Conservation (phyloP, 1,140 invertebrate species). For the Anoplophora glabripennis region DNA sequence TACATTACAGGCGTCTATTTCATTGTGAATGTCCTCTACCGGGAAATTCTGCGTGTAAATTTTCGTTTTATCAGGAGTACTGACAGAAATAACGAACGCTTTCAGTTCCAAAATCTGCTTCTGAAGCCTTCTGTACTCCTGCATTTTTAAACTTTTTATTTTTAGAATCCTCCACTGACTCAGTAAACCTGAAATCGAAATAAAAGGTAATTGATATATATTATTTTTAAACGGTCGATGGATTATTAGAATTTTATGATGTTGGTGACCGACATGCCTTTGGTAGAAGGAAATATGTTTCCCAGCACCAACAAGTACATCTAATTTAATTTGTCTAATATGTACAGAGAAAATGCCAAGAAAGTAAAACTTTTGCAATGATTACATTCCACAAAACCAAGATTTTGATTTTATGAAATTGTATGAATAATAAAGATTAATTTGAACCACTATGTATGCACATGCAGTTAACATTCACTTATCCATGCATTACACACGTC, state of each 20-base stretch:
- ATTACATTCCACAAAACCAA: no score
- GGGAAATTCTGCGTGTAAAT: slow-evolving; percentile 24
- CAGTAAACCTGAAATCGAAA: slow-evolving; percentile 41
- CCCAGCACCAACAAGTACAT: neutral
- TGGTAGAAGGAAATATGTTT: neutral
- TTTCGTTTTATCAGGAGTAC: slow-evolving; percentile 23
- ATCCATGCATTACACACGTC: no score
- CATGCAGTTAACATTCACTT: no score
- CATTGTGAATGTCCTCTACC: slow-evolving; percentile 36
- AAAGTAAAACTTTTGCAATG: no score
- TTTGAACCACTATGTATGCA: no score
- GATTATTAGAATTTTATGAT: neutral
- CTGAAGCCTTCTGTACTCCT: slow-evolving; percentile 42
- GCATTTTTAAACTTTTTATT: slow-evolving; percentile 38
- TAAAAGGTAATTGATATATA: slow-evolving; percentile 12
- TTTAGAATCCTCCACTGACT: slow-evolving; percentile 43
- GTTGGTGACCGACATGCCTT: neutral
- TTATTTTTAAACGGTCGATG: neutral
- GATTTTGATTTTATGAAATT: no score
- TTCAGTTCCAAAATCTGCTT: slow-evolving; percentile 41
- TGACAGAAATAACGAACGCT: slow-evolving; percentile 29
- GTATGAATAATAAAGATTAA: no score
- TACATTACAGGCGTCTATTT: slow-evolving; percentile 37
- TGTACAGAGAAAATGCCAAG: neutral
- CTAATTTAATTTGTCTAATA: slow-evolving; percentile 1